Base-by-base conservation (phyloP, 2,797 vertebrate species). In the Pogonophryne albipinna region DNA sequence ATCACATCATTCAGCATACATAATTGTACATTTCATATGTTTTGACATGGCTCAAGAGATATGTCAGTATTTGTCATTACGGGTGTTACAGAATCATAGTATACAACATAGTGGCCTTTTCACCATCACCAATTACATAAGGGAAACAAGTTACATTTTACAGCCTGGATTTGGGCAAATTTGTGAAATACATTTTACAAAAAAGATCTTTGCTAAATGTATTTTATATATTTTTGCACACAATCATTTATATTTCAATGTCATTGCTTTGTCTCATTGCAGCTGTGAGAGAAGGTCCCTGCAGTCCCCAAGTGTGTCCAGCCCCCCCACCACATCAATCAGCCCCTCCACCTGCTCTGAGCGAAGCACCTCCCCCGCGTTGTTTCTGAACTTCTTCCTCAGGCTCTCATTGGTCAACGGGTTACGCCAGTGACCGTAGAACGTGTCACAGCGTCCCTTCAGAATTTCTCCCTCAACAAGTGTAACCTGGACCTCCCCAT, bases 371-470 rank as follows among this genome's bases (percentile, higher is more conserved):
- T 69, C 68, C 1, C 91, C 92, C 0, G 96, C 96, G 0, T 97
- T 98, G 82, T 85, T 89, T 4, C 89, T 83, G 72, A 98, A 98
- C 89, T 97, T 98, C 85, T 93, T 95, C n/a, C 71, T 90, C 76
- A 98, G 92, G 0, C 96, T 96, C 74, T 96, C 95, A 4, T 93
- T 89, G 75, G 94, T 96, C 73, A 98, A 92, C 0, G 97, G 97
- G 55, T 96, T 97, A 64, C 96, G 95, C 97, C 97, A 97, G 91
- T 98, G 97, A 63, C 97, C 97, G 0, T 97, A 97, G 88, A 98
- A 97, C 31, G 96, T 97, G 89, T 97, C 93, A 51, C 96, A 97
- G 61, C 94, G 96, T 4, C 95, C 95, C 0, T 47, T 91, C 58
- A 97, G 87, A 12, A 96, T 57, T 3, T 96, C 94, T 14, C 97